Base-by-base conservation (phyloP, 2,888 invertebrate genomes). In the Tachina fera region DNA sequence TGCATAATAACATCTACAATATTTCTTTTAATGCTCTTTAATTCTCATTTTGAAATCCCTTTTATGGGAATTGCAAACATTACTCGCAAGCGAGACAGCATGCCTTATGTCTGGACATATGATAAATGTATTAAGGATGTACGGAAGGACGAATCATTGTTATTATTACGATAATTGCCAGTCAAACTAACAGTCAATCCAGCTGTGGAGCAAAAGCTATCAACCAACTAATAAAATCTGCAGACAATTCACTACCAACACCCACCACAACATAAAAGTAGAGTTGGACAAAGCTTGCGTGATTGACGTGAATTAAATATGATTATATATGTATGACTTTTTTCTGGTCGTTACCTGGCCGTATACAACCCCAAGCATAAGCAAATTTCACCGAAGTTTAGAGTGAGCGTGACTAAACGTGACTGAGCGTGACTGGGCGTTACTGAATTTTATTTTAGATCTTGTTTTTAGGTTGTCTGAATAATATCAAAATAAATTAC, bases 91-190 rank as follows among this genome's bases (percentile, higher is more conserved):
- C 31, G 14, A 19, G 16, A 22, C 22, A 70, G 43, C 60, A 63
- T 43, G 41, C 39, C 45, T 68, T 63, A 19, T 71, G 71, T 49
- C 71, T 49, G 58, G 67, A 47, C 60, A 72, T 78, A 67, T 68
- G 31, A 67, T 60, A 68, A 78, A 78, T 58, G 56, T 63, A 76
- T 71, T 56, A 76, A 71, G 76, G 75, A 71, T 67, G 58, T 72
- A 60, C 70, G 71, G 56, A 77, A 74, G 72, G 61, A 79, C 47
- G 63, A 70, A 75, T 71, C 49, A 56, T 75, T 51, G 49, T 71
- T 76, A 58, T 60, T 60, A 49, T 47, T 19, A 68, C 47, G 13
- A 47, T 72, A 74, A 78, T 67, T 67, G 77, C 16, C 71, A 58
- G 76, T 68, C 22, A 49, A 61, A 61, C 47, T 53, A 53, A 51